phyloP scores from a whole-genome alignment of 2,888 invertebrate genomes.

The Rhabditophanes sp. region DNA sequence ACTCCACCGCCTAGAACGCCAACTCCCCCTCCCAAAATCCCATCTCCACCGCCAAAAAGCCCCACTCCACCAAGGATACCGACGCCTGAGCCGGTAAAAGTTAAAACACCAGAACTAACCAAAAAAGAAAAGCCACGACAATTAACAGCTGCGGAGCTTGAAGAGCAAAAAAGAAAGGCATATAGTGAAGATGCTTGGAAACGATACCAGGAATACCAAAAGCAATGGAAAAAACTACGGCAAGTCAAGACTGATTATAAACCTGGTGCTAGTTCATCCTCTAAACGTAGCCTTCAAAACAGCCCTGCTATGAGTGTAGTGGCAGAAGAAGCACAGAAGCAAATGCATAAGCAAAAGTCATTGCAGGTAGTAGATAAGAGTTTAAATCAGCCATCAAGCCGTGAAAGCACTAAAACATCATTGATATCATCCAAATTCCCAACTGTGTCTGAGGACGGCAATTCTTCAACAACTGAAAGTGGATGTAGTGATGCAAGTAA shows the following conservation, averaged over 20 bases:
- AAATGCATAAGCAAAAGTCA: too few species aligned
- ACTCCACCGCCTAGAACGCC: constrained; percentile 7
- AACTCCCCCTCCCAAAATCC: constrained; percentile 11
- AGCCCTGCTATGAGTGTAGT: too few species aligned
- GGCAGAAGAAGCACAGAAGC: too few species aligned
- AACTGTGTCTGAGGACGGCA: too few species aligned
- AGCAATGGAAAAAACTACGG: constrained; percentile 42
- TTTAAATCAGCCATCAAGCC: too few species aligned
- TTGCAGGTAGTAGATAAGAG: too few species aligned
- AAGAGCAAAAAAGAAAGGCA: constrained; percentile 29
- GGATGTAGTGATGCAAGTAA: too few species aligned
- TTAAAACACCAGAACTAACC: constrained; percentile 8
- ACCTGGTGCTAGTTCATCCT: too few species aligned
- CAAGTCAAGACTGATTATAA: constrained; percentile 23
- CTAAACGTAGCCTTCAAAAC: too few species aligned
- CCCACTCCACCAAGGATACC: constrained; percentile 7
- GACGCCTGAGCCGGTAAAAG: constrained; percentile 8
- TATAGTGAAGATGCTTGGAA: constrained; percentile 42
- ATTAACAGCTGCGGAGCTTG: constrained; percentile 27
- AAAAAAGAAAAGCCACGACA: constrained; percentile 4
- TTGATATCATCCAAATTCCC: too few species aligned
- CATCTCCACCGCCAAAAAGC: constrained; percentile 7
- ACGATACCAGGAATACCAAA: constrained; percentile 40
- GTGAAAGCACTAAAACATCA: too few species aligned
- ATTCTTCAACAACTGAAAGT: too few species aligned